Evolutionary conservation across 2,113 vertebrate genomes (phyloP).

Genomic region (Rousettus leschenaultii): DNA sequence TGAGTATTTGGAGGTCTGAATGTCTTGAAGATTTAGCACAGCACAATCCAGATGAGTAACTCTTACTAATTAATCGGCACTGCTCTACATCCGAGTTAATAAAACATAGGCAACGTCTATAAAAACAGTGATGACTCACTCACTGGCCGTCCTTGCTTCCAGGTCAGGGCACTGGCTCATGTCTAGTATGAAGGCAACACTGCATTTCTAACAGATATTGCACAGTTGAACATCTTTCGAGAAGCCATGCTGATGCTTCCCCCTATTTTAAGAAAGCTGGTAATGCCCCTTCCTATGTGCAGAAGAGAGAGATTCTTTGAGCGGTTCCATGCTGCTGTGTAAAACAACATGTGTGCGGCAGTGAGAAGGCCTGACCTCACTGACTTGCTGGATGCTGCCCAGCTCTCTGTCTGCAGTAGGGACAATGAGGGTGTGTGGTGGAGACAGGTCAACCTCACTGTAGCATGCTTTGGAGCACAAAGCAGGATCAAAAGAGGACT

Average conservation of each 20-base stretch:
- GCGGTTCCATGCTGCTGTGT: background rate
- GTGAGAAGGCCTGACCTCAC: background rate
- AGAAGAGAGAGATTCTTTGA: background rate
- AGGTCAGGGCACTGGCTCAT: background rate
- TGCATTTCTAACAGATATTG: background rate
- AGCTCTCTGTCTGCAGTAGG: background rate
- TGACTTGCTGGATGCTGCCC: background rate
- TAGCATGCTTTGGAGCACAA: background rate
- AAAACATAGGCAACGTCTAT: background rate
- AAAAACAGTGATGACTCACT: background rate
- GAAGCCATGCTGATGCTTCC: background rate
- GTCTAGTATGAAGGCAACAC: background rate
- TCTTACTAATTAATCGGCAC: background rate
- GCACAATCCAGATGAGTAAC: background rate
- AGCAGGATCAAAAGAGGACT: background rate
- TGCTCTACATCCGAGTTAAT: background rate
- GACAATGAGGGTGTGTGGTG: rapidly evolving
- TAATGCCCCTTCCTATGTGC: background rate
- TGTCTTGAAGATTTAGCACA: background rate
- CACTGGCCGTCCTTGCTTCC: background rate
- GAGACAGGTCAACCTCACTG: background rate
- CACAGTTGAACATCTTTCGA: background rate
- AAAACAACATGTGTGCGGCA: background rate
- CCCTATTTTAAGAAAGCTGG: background rate
- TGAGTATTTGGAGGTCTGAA: background rate